Percentiles rank a stretch among this genome's conserved stretches.
phyloP scores from a whole-genome alignment of 1,140 invertebrate genomes.

The Aphaenogaster rudis region DNA sequence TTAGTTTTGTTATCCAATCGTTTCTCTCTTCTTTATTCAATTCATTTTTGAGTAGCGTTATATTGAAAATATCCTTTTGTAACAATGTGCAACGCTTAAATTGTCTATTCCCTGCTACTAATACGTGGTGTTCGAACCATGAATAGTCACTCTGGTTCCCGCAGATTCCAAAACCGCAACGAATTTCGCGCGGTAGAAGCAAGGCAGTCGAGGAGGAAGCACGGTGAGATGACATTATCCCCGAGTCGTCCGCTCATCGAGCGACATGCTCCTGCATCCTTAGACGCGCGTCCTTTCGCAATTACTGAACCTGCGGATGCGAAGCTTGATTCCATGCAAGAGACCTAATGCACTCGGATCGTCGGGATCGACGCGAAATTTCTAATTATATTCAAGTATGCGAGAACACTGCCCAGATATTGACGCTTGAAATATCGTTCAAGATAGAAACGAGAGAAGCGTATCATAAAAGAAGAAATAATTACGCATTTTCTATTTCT shows the following conservation, averaged over 20 bases:
- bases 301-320: conserved; percentile 57
- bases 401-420: background rate
- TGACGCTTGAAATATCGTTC: background rate
- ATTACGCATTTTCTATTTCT: background rate
- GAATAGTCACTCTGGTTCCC: background rate
- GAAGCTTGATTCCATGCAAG: conserved; percentile 26
- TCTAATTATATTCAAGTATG: conserved; percentile 34
- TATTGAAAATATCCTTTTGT: background rate
- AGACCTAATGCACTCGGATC: conserved; percentile 39
- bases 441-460: background rate
- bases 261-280: background rate
- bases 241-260: conserved; percentile 26
- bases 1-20: background rate
- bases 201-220: background rate
- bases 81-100: background rate
- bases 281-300: background rate
- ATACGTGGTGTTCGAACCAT: background rate
- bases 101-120: background rate
- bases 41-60: background rate
- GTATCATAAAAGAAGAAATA: background rate
- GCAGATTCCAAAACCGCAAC: conserved; percentile 47
- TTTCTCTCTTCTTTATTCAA: background rate
- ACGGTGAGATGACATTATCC: conserved; percentile 55
- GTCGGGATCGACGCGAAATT: conserved; percentile 11
- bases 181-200: conserved; percentile 49